Evolutionary conservation across 1,140 invertebrate species (phyloP), one percentile per base, ranked within the genome.

Genomic region (Drosophila persimilis): DNA sequence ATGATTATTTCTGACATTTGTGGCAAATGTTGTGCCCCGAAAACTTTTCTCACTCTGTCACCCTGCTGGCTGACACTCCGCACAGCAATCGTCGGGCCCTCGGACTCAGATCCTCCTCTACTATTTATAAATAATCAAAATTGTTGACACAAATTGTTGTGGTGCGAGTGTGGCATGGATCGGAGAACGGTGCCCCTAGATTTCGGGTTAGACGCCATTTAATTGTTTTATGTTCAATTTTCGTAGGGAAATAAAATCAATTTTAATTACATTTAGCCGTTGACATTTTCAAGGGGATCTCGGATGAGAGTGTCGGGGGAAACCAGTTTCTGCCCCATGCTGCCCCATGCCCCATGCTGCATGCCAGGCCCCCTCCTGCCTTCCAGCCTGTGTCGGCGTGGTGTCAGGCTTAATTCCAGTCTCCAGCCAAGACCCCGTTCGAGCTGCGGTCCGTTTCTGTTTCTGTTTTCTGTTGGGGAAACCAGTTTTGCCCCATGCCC

Each of bases 1-100:
- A 86, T 88, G 83, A 86, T 86, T 86, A 86, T 86, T 86, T 86
- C 54, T 88, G 81, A 86, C 81, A 86, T 86, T 86, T 86, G 81
- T 88, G 81, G 81, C 83, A 86, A 86, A 86, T 86, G 81, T 88
- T 80, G 57, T 41, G 50, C 53, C 11, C 11, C 54, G 31, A 46
- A 45, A 46, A 46, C 39, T 46, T 48, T 41, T 47, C 46, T 35
- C 26, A 29, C 41, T 48, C 35, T 15, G 1, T 17, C 31, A 1
- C 11, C 31, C 26, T 9, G 6, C 48, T 20, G 7, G 5, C 9
- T 39, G 35, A 35, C 9, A 35, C 31, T 11, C 31, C 9, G 11
- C 35, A 39, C 35, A 39, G 35, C 35, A 39, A 39, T 39, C 35
- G 35, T 13, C 11, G 11, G 35, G 11, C 35, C 35, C 35, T 39